phyloP scores from a whole-genome alignment of 2,113 vertebrate genomes.

The Corydoras sp. region DNA sequence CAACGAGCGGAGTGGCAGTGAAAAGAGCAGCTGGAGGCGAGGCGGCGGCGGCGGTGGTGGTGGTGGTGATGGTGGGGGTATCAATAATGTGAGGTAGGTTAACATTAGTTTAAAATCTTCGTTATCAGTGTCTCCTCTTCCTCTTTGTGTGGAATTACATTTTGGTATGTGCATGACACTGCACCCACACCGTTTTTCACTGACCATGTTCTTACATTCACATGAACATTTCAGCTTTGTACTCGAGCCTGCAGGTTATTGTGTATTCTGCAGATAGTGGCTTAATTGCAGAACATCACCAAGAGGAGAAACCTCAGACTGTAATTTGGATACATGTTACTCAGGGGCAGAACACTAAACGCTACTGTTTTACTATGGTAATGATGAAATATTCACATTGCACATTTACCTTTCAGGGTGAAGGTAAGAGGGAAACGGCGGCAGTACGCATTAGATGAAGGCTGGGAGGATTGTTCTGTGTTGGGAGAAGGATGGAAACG shows the following conservation, averaged over 20 bases:
- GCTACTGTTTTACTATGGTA: too few relatives aligned
- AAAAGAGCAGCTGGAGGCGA: constrained; percentile 39
- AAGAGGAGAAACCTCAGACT: too few relatives aligned
- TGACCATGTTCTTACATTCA: too few relatives aligned
- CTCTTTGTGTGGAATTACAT: background rate
- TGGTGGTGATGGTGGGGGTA: background rate
- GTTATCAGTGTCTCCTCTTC: background rate
- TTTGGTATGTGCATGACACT: too few relatives aligned
- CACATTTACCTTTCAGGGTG: background rate
- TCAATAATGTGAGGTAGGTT: constrained; percentile 22
- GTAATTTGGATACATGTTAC: too few relatives aligned
- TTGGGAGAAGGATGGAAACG: constrained; percentile 83
- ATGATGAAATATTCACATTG: too few relatives aligned
- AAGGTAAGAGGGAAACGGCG: constrained; percentile 13
- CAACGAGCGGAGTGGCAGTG: constrained; percentile 59
- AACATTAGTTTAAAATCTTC: background rate
- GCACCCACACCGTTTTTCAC: too few relatives aligned
- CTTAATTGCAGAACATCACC: too few relatives aligned
- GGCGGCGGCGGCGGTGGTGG: constrained; percentile 5
- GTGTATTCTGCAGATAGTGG: too few relatives aligned
- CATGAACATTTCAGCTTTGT: too few relatives aligned
- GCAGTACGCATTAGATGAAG: constrained; percentile 53
- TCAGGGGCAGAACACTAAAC: too few relatives aligned
- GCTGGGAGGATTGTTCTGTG: constrained; percentile 74
- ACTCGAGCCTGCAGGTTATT: too few relatives aligned